phyloP scores from a whole-genome alignment of 2,113 vertebrate species.

The Marcusenius ussheri region DNA sequence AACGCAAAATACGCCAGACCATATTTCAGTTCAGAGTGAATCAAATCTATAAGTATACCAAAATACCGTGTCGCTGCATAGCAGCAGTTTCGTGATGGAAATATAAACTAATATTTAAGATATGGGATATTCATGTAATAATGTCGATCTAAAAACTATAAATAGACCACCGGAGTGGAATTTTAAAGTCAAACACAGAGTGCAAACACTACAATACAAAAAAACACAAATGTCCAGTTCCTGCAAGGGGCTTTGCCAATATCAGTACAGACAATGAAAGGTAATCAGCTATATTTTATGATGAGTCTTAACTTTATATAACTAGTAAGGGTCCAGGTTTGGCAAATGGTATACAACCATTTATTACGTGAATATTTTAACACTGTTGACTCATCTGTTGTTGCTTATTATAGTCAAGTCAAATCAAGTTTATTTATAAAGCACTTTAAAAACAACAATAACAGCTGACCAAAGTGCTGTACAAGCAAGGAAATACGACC shows the following conservation, averaged over 20 bases:
- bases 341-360: not conserved
- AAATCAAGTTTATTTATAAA: too few relatives aligned
- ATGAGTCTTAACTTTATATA: not conserved
- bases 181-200: not conserved
- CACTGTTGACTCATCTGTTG: not conserved
- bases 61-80: not conserved
- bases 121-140: not conserved
- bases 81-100: not conserved
- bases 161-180: not conserved
- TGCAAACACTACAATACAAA: not conserved
- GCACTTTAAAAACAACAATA: too few relatives aligned
- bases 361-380: not conserved
- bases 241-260: not conserved
- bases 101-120: not conserved
- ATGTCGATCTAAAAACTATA: not conserved
- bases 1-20: not conserved
- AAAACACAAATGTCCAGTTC: not conserved
- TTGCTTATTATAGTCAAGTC: too few relatives aligned
- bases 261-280: not conserved
- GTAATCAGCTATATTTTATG: not conserved
- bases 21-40: not conserved
- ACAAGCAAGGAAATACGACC: too few relatives aligned
- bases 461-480: too few relatives aligned
- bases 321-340: not conserved
- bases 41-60: not conserved